These are phyloP conservation scores for Leuctra nigra DNA, from an alignment of 2,888 invertebrate genomes.

Conservation along the genomic window DNA sequence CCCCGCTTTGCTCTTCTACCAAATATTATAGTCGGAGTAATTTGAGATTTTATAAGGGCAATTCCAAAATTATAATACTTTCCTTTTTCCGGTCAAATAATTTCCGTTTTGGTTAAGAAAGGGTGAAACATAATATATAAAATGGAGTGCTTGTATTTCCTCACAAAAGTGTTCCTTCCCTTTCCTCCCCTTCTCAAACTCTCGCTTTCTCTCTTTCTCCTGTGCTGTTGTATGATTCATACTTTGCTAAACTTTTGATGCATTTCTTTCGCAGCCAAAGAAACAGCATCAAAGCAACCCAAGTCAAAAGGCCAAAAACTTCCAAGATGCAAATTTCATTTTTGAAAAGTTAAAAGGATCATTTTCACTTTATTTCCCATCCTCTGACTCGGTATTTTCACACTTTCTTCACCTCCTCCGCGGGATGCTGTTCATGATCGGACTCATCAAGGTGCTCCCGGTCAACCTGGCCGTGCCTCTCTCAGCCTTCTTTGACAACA, in stretches of 20 bases:
- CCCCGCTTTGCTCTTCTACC: too few relatives aligned
- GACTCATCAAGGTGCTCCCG: not conserved
- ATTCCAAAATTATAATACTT: slow-evolving; percentile 12
- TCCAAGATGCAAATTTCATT: slow-evolving; percentile 14
- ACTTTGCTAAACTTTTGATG: slow-evolving; percentile 13
- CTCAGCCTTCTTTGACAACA: not conserved
- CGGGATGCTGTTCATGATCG: not conserved
- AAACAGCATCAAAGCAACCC: slow-evolving; percentile 15
- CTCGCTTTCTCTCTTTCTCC: not conserved
- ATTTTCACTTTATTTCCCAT: slow-evolving; percentile 13
- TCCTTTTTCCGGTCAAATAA: slow-evolving; percentile 15
- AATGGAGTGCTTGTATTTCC: not conserved
- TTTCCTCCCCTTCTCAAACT: not conserved
- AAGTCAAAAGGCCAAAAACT: slow-evolving; percentile 12
- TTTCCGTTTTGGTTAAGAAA: slow-evolving; percentile 1
- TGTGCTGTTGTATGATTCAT: slow-evolving; percentile 15
- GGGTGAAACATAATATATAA: not conserved
- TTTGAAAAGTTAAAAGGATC: slow-evolving; percentile 9
- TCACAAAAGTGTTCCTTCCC: slow-evolving; percentile 5
- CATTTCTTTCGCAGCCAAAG: slow-evolving; percentile 14
- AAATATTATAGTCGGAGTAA: too few relatives aligned
- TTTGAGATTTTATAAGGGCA: too few relatives aligned
- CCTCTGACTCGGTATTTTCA: too few relatives aligned
- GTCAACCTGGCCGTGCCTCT: not conserved
- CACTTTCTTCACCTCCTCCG: not conserved